Conservation (phyloP, 2,888 invertebrate species). For the Auanema freiburgensis region DNA sequence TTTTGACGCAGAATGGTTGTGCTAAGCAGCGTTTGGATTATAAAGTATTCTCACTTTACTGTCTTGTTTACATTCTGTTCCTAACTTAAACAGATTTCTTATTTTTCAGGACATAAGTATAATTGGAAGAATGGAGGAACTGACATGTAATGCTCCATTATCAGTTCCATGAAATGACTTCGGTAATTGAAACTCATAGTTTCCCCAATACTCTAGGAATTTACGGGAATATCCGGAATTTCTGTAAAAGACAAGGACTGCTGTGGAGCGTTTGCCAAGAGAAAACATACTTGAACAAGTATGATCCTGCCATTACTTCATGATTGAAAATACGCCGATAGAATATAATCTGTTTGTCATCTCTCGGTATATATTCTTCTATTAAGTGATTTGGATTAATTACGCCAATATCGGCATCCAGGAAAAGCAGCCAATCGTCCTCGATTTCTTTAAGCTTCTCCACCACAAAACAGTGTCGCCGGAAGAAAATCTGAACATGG, state of each 20-base stretch:
- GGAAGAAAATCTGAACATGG: conserved; percentile 41
- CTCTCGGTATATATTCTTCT: conserved; percentile 41
- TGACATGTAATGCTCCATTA: conserved; percentile 44
- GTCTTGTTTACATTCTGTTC: conserved; percentile 8
- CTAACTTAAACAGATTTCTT: too few relatives aligned
- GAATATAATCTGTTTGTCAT: conserved; percentile 34
- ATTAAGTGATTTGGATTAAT: conserved; percentile 44
- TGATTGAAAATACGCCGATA: conserved; percentile 59
- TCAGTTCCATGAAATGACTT: conserved; percentile 42
- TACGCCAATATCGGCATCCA: conserved; percentile 43
- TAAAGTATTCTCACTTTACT: conserved; percentile 21
- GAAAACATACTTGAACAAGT: conserved; percentile 30
- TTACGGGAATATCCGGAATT: conserved; percentile 24
- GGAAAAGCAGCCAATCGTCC: conserved; percentile 33
- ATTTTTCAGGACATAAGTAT: too few relatives aligned
- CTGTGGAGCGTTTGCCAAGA: neutral
- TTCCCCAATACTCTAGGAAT: conserved; percentile 35
- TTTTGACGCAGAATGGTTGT: too few relatives aligned
- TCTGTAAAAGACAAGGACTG: conserved; percentile 6
- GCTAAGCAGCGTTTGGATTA: conserved; percentile 16
- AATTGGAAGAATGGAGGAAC: too few relatives aligned
- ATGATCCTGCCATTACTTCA: conserved; percentile 60
- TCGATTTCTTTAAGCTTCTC: conserved; percentile 14
- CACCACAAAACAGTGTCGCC: conserved; percentile 35
- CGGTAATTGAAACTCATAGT: conserved; percentile 33